Evolutionary conservation across 2,888 invertebrate genomes (phyloP), one percentile per base, ranked within the genome.

Genomic region (Allacma fusca): DNA sequence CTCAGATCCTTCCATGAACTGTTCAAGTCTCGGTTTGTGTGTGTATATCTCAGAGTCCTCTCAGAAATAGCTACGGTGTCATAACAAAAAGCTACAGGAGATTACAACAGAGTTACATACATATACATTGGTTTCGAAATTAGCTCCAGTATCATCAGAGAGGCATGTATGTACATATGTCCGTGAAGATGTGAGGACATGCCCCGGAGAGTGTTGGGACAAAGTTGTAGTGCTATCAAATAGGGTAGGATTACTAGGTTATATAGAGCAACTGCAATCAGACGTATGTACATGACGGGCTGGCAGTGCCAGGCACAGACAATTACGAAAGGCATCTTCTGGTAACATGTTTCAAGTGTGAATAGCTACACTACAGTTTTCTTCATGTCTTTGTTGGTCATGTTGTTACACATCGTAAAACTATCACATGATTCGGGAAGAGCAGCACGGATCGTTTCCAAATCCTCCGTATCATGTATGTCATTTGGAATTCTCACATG

Each of bases 401-500:
- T 59, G 59, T 71, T 57, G 40, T 40, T 40, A 13, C 29, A 43
- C 70, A 26, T 70, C 70, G 70, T 70, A 70, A 70, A 70, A 70
- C 24, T 70, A 70, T 70, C 70, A 70, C 70, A 70, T 70, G 23
- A 21, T 69, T 43, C 40, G 43, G 40, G 23, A 4, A 23, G 7
- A 59, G 59, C n/a, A 21, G n/a, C 59, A 59, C 59, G n/a, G n/a
- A 59, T 59, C 59, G 23, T 62, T 62, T 26, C 26, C 50, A 40
- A 23, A 70, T 44, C 50, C 34, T 44, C 23, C 44, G 23, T 57
- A 28, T 28, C 59, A 71, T 57, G 57, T 57, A 57, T 71, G 71
- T 71, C 71, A 71, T 71, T 71, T 71, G 13, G 40, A 34, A 34
- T 72, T 72, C 72, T 62, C 62, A 29, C 23, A 62, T 62, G 72